Evolutionary conservation across 2,797 vertebrate species (phyloP).

Genomic region (Carcharodon carcharias): DNA sequence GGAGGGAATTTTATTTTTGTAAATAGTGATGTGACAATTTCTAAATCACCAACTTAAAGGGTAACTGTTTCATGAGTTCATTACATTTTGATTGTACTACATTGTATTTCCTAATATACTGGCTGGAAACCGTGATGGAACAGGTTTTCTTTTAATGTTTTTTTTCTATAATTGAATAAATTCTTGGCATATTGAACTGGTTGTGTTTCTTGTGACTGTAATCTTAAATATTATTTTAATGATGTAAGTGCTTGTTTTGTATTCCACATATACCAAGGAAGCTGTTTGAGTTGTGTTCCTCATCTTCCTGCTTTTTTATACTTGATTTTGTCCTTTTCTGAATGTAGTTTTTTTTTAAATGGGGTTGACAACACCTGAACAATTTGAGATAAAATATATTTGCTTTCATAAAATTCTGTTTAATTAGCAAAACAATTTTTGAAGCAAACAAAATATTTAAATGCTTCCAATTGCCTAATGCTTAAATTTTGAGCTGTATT

Average conservation of each 20-base stretch:
- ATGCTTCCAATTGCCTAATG: neutral
- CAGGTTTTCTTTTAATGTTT: neutral
- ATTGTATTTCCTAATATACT: neutral
- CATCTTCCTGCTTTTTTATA: neutral
- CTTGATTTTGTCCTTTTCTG: neutral
- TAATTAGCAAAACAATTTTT: neutral
- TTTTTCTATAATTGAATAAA: no score
- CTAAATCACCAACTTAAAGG: neutral
- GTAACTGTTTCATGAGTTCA: neutral
- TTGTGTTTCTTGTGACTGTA: neutral
- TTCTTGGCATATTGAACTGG: neutral
- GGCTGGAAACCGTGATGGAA: neutral
- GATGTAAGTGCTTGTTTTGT: neutral
- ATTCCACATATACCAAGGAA: neutral
- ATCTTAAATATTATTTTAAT: no score
- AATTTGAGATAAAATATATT: neutral
- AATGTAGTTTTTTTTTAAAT: neutral
- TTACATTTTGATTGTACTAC: neutral
- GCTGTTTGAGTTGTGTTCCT: neutral
- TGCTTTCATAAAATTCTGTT: neutral
- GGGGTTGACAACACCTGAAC: neutral
- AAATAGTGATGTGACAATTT: neutral
- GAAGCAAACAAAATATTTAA: neutral
- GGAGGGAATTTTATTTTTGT: neutral
- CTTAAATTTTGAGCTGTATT: neutral